phyloP scores from a whole-genome alignment of 92 coral and sea anemone species.

The Pocillopora meandrina region DNA sequence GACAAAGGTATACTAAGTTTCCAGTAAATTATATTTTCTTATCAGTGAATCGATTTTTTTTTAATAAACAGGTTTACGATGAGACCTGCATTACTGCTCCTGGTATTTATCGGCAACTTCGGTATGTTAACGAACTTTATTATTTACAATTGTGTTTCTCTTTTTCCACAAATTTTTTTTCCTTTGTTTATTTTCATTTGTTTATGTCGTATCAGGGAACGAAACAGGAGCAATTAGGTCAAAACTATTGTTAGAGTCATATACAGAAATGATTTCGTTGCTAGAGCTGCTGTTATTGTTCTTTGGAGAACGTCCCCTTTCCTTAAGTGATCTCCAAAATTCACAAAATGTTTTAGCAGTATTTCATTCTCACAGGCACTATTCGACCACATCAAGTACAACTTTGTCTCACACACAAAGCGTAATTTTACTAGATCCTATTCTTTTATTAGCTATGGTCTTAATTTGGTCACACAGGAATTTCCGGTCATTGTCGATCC shows the following conservation, averaged over 20 bases:
- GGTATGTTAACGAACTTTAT: not conserved
- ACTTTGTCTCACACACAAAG: not conserved
- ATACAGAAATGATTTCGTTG: too few species aligned
- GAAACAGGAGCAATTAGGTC: too few species aligned
- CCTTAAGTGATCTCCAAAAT: constrained; percentile 25
- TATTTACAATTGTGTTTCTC: not conserved
- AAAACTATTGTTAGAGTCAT: too few species aligned
- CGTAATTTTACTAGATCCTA: constrained; percentile 13
- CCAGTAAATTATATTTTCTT: not conserved
- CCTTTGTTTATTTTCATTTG: too few species aligned
- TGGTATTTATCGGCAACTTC: not conserved
- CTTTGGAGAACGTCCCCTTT: too few species aligned
- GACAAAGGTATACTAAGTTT: too few species aligned
- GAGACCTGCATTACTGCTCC: not conserved
- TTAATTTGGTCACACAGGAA: constrained; percentile 9
- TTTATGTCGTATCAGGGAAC: too few species aligned
- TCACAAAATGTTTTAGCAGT: not conserved
- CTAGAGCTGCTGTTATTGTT: too few species aligned
- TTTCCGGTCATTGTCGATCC: constrained; percentile 20
- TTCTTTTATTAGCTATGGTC: not conserved
- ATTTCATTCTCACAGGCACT: constrained; percentile 11
- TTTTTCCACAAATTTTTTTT: not conserved
- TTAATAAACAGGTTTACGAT: constrained; percentile 21
- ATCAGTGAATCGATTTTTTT: not conserved
- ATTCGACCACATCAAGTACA: constrained; percentile 16